Percentiles rank a stretch among this genome's conserved stretches.
These are phyloP conservation scores for Conus ventricosus DNA, from an alignment of 1,140 invertebrate species.

Conservation along the genomic window DNA sequence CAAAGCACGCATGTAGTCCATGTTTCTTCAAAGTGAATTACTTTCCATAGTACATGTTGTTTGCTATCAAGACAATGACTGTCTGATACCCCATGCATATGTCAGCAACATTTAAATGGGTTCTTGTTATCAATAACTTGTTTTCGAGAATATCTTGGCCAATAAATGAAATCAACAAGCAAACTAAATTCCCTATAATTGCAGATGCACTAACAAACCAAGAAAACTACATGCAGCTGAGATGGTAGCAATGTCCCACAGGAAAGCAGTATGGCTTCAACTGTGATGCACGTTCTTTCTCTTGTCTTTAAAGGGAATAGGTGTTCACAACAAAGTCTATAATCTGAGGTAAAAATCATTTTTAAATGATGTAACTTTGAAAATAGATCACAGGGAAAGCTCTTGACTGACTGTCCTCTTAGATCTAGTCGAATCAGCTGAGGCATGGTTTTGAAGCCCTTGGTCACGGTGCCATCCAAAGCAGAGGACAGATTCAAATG, in stretches of 20 bases:
- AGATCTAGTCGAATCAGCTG: not conserved
- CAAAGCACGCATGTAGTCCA: not conserved
- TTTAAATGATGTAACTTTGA: constrained; percentile 34
- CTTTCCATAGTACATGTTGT: constrained; percentile 35
- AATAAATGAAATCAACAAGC: constrained; percentile 37
- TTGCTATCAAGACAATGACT: constrained; percentile 54
- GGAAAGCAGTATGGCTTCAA: constrained; percentile 45
- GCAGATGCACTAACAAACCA: constrained; percentile 43
- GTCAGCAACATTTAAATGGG: constrained; percentile 63
- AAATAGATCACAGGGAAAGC: constrained; percentile 35
- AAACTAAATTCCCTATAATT: constrained; percentile 44
- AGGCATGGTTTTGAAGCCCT: not conserved
- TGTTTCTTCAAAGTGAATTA: not conserved
- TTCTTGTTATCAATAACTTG: constrained; percentile 44
- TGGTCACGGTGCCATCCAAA: not conserved
- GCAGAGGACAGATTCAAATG: not conserved
- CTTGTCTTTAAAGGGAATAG: not conserved
- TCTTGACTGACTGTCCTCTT: not conserved
- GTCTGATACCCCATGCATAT: constrained; percentile 47
- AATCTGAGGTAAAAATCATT: constrained; percentile 39
- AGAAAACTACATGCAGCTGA: constrained; percentile 28
- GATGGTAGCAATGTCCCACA: constrained; percentile 46
- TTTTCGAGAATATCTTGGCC: not conserved
- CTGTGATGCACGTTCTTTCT: constrained; percentile 39
- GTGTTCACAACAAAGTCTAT: not conserved